A percentile compares a stretch with the other conserved stretches of the same genome.
These are phyloP conservation scores for Tolypeutes matacus DNA, from an alignment of 2,797 vertebrate genomes.

Conservation along the genomic window DNA sequence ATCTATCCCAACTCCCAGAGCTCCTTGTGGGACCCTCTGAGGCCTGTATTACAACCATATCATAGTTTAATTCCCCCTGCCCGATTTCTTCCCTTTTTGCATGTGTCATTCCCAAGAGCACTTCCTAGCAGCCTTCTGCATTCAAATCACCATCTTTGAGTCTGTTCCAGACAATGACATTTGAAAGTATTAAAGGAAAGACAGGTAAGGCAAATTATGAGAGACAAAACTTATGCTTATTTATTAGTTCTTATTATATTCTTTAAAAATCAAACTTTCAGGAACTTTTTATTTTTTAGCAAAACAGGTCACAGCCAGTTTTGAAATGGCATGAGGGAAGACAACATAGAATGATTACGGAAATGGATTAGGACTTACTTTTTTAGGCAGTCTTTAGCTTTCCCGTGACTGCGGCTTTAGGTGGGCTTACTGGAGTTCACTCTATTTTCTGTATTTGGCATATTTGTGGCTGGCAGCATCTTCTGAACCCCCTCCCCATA, in stretches of 20 bases:
- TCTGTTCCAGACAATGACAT: neutral
- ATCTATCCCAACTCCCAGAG: neutral
- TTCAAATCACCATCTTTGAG: neutral
- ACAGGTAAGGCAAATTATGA: neutral
- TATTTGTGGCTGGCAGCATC: neutral
- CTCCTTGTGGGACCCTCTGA: neutral
- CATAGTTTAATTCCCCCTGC: neutral
- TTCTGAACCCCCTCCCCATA: neutral
- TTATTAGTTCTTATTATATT: neutral
- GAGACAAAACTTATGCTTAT: neutral
- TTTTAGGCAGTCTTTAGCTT: neutral
- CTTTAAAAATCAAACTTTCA: neutral
- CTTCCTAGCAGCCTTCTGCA: neutral
- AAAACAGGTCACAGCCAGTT: neutral
- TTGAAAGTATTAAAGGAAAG: neutral
- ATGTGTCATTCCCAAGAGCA: neutral
- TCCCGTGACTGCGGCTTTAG: neutral
- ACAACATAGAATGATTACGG: neutral
- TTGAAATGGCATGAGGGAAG: neutral
- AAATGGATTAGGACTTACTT: neutral
- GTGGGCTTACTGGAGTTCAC: neutral
- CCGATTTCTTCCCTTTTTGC: neutral
- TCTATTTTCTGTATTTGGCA: neutral
- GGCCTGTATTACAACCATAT: too few relatives aligned
- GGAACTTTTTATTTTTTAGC: neutral